Evolutionary conservation across 2,888 invertebrate genomes (phyloP), one percentile per base, ranked within the genome.

Genomic region (Agrypnus murinus): DNA sequence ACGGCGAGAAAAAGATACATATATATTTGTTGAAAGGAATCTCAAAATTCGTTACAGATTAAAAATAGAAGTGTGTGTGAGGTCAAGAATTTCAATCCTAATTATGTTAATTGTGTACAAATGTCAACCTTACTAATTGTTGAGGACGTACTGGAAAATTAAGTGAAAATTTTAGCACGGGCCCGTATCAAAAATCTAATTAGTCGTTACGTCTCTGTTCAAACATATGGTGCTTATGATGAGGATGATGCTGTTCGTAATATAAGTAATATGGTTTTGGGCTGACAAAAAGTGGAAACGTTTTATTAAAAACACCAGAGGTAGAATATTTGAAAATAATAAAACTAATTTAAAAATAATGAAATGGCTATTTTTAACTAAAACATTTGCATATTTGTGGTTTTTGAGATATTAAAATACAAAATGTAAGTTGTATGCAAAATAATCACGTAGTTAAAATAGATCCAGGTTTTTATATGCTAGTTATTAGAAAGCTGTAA

Each of bases 131-230:
- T 48, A 59, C 66, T 72, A 72, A 72, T 72, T 69, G 72, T 65
- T 55, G 62, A 50, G 62, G 72, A 65, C 69, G 69, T 72, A 43
- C 66, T 59, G 66, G 62, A 67, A 72, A 72, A 72, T 72, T 72
- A 72, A 72, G 72, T 72, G 72, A 72, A 72, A 55, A 72, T 72
- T 72, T 72, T 69, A 65, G 72, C 79, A 82, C 82, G 83, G 79
- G 79, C 78, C 80, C 81, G 83, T 83, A 83, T 80, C 80, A 79
- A 80, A 78, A 81, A 82, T 77, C 80, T 72, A 72, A 72, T 72
- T 72, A 68, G 71, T 68, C 71, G 71, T 68, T 65, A 55, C 48
- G 57, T 57, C 55, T 55, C 25, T 32, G 3, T 25, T 25, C 25
- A 25, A 50, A 60, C 70, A 66, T 57, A 60, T 70, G 69, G 65